Evolutionary conservation across 2,888 invertebrate species (phyloP).

Genomic region (Alloscopus bannaensis): DNA sequence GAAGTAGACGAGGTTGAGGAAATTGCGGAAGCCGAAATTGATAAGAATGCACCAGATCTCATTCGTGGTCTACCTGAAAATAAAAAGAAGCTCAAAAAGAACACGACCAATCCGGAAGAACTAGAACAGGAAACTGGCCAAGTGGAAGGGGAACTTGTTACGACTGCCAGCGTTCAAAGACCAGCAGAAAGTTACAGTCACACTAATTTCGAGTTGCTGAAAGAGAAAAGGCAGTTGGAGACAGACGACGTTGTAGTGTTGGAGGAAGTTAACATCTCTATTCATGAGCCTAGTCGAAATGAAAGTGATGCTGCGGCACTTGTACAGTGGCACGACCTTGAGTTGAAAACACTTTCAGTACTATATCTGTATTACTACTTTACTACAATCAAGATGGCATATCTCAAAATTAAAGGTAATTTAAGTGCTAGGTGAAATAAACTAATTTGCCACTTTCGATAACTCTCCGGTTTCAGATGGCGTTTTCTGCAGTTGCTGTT

Average conservation of each 20-base stretch:
- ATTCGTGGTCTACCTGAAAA: constrained; percentile 67
- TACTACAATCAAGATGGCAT: no score
- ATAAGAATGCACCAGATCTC: constrained; percentile 62
- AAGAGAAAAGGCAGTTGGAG: constrained; percentile 34
- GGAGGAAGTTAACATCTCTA: constrained; percentile 1
- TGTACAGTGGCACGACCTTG: constrained; percentile 72
- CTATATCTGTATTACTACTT: no score
- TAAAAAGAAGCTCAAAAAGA: constrained; percentile 73
- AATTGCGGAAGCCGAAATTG: constrained; percentile 62
- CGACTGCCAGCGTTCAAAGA: constrained; percentile 82
- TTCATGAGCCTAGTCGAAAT: not conserved
- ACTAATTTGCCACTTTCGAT: not conserved
- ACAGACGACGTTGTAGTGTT: not conserved
- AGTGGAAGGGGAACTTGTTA: constrained; percentile 84
- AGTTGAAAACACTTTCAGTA: constrained; percentile 76
- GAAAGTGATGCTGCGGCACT: constrained; percentile 37
- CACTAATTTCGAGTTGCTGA: constrained; percentile 76
- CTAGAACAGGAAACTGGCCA: constrained; percentile 75
- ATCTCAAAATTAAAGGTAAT: no score
- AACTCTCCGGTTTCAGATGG: constrained; percentile 86
- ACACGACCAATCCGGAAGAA: constrained; percentile 74
- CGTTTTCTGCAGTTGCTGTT: constrained; percentile 95
- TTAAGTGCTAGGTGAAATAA: no score
- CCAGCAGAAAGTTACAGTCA: constrained; percentile 86
- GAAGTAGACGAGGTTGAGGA: constrained; percentile 74